Percentiles rank a stretch among this genome's conserved stretches.
phyloP scores from a whole-genome alignment of 2,113 vertebrate genomes.

The Zosterops pallidus region DNA sequence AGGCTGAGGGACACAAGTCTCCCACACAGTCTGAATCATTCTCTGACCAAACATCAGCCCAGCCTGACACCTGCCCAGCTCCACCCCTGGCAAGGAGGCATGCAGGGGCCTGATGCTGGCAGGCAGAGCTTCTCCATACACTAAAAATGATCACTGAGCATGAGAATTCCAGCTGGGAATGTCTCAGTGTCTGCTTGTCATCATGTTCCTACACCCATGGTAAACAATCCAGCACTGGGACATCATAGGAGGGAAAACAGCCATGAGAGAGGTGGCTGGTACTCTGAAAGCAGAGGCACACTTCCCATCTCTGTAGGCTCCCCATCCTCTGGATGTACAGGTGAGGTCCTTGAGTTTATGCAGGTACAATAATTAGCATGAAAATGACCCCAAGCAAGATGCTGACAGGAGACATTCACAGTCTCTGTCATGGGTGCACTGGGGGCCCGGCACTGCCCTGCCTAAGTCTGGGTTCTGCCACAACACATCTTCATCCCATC shows the following conservation, averaged over 20 bases:
- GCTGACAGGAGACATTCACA: fast-evolving
- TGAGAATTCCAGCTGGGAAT: not conserved
- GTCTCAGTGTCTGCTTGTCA: not conserved
- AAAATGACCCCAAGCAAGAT: not conserved
- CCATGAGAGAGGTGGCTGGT: not conserved
- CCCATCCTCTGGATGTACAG: not conserved
- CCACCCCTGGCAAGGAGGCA: not conserved
- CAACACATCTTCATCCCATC: not conserved
- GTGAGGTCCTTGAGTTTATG: not conserved
- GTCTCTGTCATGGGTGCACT: not conserved
- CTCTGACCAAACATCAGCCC: not conserved
- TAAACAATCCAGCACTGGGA: not conserved
- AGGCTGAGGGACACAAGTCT: not conserved
- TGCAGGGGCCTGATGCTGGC: not conserved
- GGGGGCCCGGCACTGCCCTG: not conserved
- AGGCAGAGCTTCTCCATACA: not conserved
- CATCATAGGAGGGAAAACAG: not conserved
- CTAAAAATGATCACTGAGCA: not conserved
- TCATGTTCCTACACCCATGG: fast-evolving
- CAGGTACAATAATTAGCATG: not conserved
- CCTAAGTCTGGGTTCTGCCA: not conserved
- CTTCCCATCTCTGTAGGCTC: not conserved
- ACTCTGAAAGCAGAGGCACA: not conserved
- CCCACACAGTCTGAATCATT: not conserved
- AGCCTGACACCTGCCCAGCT: not conserved